Base-by-base conservation (phyloP, 37 sponge, comb jelly and placozoan species). In the Geodia barretti region DNA sequence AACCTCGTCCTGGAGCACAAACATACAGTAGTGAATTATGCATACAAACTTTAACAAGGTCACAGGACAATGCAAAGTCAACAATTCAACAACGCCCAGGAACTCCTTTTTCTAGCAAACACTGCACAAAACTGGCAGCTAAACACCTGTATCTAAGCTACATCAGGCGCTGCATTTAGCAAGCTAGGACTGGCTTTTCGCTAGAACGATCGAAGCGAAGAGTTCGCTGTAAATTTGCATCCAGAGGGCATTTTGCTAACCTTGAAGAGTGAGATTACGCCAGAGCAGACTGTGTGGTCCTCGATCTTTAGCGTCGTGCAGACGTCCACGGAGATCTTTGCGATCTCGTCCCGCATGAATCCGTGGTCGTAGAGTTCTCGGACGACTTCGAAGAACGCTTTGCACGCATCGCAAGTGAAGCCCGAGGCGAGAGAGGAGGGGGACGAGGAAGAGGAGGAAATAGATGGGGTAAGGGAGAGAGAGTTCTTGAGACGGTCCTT, bases 251-350 rank as follows among this genome's bases (percentile, higher is more conserved):
- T 8, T 47, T 39, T n/a, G n/a, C 60, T 69, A 40, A 85, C 90
- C 80, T 81, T 86, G 74, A 92, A 95, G 34, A 86, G 87, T 33
- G 26, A 54, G 5, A 92, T 84, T 5, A 81, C 71, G 1, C 62
- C 67, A 54, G 36, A 38, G 75, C 96, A 95, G 20, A 95, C 93
- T 19, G 42, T 70, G 1, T 84, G 64, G 67, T 92, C 93, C 31
- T 89, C 90, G 11, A 86, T 76, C 35, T 89, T 39, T 9, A 83
- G 34, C 20, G 4, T 31, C 0, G 72, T 79, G 69, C 96, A 95
- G 42, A 83, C 21, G 1, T 79, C 41, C 0, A 79, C 80, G 14
- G 42, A 26, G 34, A 83, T 1, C 5, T 83, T 75, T 9, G 60
- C 96, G 3, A 95, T 47, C 23, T 92, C 90, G 4, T 95, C 90